A percentile compares a stretch with the other conserved stretches of the same genome.
Conservation (phyloP, 2,797 vertebrate species). For the Capromys pilorides region DNA sequence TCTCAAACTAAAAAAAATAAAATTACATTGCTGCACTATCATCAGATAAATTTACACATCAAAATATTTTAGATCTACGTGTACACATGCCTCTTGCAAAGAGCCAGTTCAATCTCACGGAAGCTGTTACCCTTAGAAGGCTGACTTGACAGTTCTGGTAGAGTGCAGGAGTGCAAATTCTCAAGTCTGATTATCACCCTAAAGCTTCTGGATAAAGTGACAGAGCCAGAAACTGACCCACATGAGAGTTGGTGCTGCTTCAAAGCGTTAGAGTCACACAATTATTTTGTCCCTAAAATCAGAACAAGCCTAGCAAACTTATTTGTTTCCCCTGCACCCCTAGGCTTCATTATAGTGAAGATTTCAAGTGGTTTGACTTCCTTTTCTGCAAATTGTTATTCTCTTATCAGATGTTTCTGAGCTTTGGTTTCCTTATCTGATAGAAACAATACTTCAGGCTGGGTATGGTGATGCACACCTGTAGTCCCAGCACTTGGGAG, state of each 20-base stretch:
- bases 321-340: not conserved
- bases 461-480: too few species aligned
- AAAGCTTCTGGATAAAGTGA: slow-evolving; percentile 27
- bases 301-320: not conserved
- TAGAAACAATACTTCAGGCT: not conserved
- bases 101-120: not conserved
- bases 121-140: not conserved
- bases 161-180: not conserved
- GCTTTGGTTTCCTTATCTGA: slow-evolving; percentile 21
- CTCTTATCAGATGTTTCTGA: not conserved
- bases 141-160: not conserved
- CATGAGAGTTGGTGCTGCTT: not conserved
- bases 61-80: slow-evolving; percentile 17
- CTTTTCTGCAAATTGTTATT: not conserved
- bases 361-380: not conserved
- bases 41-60: not conserved
- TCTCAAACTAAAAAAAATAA: not conserved
- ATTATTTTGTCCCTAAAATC: not conserved
- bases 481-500: too few species aligned
- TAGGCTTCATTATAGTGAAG: not conserved
- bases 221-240: not conserved
- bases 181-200: not conserved
- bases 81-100: not conserved
- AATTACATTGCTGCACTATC: not conserved
- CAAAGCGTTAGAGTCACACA: slow-evolving; percentile 31